These are phyloP conservation scores for Eulacestoma nigropectus DNA, from an alignment of 2,113 vertebrate species.

Conservation along the genomic window DNA sequence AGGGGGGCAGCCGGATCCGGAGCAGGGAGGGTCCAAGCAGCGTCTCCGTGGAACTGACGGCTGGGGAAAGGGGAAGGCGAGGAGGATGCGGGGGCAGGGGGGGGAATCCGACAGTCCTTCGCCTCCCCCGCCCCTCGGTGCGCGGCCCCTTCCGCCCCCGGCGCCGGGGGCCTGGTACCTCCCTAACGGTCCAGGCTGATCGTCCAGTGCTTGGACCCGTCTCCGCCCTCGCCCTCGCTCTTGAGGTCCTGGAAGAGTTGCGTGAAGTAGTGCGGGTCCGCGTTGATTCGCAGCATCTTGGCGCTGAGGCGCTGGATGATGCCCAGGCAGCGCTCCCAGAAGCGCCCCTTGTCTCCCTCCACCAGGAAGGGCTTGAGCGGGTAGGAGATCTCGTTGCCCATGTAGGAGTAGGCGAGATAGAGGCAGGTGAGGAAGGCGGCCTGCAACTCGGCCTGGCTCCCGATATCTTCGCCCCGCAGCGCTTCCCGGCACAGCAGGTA, in stretches of 20 bases:
- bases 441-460: slow-evolving; percentile 84
- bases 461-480: slow-evolving; percentile 79
- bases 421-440: slow-evolving; percentile 94
- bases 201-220: slow-evolving; percentile 78
- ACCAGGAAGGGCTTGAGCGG: slow-evolving; percentile 96
- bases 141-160: not conserved
- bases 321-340: slow-evolving; percentile 91
- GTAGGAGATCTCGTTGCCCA: slow-evolving; percentile 98
- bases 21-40: not conserved
- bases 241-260: slow-evolving; percentile 97
- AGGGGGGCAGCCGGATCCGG: not conserved
- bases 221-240: slow-evolving; percentile 81
- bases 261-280: slow-evolving; percentile 96
- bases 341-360: slow-evolving; percentile 89
- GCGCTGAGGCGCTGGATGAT: slow-evolving; percentile 91
- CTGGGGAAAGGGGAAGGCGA: not conserved
- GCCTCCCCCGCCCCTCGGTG: slow-evolving; percentile 6
- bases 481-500: slow-evolving; percentile 92
- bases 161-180: slow-evolving; percentile 36
- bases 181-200: slow-evolving; percentile 87
- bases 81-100: not conserved
- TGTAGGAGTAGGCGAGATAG: slow-evolving; percentile 96
- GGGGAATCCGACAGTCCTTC: not conserved
- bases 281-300: slow-evolving; percentile 95
- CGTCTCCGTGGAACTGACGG: not conserved